Conservation (phyloP, 2,113 vertebrate genomes). For the Chionodraco myersi region DNA sequence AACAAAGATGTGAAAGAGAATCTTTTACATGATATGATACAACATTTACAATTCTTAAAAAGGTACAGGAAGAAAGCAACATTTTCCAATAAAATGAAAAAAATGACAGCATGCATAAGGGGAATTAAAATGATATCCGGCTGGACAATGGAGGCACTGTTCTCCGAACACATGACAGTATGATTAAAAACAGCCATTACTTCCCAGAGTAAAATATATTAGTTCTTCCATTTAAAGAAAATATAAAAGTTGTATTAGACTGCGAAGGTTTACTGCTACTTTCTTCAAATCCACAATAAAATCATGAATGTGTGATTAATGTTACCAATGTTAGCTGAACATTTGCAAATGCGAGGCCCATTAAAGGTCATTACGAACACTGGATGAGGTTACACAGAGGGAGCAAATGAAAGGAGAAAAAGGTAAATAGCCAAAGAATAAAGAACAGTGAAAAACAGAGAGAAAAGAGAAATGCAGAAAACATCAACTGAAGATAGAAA, state of each 20-base stretch:
- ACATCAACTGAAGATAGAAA: conserved; percentile 51
- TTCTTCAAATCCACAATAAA: conserved; percentile 9
- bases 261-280: conserved; percentile 3
- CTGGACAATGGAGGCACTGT: conserved; percentile 30
- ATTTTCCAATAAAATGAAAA: conserved; percentile 15
- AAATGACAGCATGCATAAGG: conserved; percentile 23
- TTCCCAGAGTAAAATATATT: conserved; percentile 26
- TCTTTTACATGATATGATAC: conserved; percentile 38
- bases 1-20: conserved; percentile 28
- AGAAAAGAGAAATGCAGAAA: conserved; percentile 30
- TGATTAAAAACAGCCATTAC: conserved; percentile 25
- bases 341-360: neutral
- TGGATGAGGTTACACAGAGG: neutral
- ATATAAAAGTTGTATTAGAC: neutral
- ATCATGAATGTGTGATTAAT: conserved; percentile 19
- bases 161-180: conserved; percentile 10
- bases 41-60: conserved; percentile 37
- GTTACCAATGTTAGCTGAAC: neutral
- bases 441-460: conserved; percentile 27
- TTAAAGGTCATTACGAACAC: conserved; percentile 4
- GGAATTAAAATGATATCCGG: conserved; percentile 43
- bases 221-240: conserved; percentile 5
- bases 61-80: conserved; percentile 11
- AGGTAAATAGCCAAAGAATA: neutral
- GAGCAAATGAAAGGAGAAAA: conserved; percentile 16